Base-by-base conservation (phyloP, 2,797 vertebrate genomes). In the Danionella dracula region DNA sequence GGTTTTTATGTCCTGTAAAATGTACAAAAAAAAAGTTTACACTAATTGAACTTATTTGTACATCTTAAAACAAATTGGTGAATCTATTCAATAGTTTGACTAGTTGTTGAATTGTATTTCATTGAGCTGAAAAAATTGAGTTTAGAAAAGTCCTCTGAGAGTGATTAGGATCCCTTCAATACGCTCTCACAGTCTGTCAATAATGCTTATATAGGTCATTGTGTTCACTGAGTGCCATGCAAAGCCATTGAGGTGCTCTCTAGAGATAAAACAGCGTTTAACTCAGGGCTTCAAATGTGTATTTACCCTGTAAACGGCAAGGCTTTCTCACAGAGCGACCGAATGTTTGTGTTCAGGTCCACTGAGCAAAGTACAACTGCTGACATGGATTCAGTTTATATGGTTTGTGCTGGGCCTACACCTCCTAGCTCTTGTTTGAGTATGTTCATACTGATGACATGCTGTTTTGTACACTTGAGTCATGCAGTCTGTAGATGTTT, bases 291-390 rank as follows among this genome's bases (percentile, higher is more conserved):
- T 32, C 27, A 10, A 45, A 59, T 55, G 64, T 16, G 29, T 72
- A 56, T 76, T 81, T 76, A 64, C 73, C 56, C 29, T 53, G 66
- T 60, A 46, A 73, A 61, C 56, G 64, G 59, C 67, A 62, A 19
- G 41, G 54, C 59, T 56, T 68, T 74, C 64, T 64, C 55, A 31
- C 56, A 17, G 51, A 66, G 35, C 54, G 61, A 68, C 55, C 4
- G 20, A 56, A 46, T 78, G 68, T 82, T 80, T 80, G 78, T 63
- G 65, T 75, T 79, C 63, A 66, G 78, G 66, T 76, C 68, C 55
- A 64, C 63, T 66, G 75, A 76, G 50, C 75, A 80, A 80, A 80
- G 80, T 80, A 70, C 80, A 79, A 29, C 63, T 64, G 73, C 73
- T 77, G 75, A 76, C 74, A 72, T 66, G 37, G 53, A 68, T 41